Base-by-base conservation (phyloP, 2,888 invertebrate species). In the Embidobia sp. region DNA sequence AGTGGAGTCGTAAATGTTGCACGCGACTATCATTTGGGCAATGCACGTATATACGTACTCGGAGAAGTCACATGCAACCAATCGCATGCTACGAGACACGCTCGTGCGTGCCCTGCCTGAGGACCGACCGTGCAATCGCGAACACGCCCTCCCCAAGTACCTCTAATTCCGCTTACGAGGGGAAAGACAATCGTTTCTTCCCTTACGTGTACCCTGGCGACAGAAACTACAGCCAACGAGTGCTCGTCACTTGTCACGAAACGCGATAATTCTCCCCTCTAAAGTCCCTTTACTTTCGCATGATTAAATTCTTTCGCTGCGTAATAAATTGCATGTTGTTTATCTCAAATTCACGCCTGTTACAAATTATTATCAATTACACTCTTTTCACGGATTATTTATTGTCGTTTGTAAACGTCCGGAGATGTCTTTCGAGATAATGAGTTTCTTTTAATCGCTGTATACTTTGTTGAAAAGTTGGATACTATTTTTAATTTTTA, bases 41-140 rank as follows among this genome's bases (percentile, higher is more conserved):
- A 59, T 53, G 40, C 69, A 63, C 26, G 22, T 63, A 59, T 64
- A 78, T 63, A 64, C 53, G 40, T 44, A 42, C 35, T 61, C 19
- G 29, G 6, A 66, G 29, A 61, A 69, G 79, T 74, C 72, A 69
- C 77, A 69, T 77, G 75, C 79, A 79, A 77, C 78, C 78, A 81
- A 79, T 81, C 76, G 80, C 78, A 77, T 75, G 79, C 70, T 69
- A 77, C 31, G 63, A 72, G 70, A 70, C 18, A 73, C 70, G 74
- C 64, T 57, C 61, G 72, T 75, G 78, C 78, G 78, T 78, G 78
- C 57, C 70, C 22, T 44, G 55, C 35, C 66, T 53, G 19, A 66
- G 64, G 59, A 74, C 46, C 57, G 57, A 57, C 63, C 77, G 59
- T 70, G 78, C 61, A 51, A 77, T 69, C 42, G 44, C 42, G 51